Conservation (phyloP, 2,113 vertebrate genomes). For the Phylloscopus trochiloides region DNA sequence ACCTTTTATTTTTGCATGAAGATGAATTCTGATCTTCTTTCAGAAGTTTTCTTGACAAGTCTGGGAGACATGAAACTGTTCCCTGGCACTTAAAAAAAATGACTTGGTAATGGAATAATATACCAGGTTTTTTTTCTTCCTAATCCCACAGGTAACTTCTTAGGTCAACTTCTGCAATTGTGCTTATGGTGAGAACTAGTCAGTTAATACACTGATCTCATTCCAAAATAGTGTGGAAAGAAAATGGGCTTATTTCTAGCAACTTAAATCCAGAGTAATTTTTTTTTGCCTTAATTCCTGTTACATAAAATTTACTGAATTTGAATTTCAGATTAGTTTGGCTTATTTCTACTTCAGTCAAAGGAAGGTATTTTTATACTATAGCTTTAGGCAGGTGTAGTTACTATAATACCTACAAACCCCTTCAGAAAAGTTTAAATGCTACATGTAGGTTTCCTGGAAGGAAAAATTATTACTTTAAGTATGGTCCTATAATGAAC, state of each 20-base stretch:
- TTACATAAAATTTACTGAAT: conserved; percentile 1
- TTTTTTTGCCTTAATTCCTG: background rate
- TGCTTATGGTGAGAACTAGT: background rate
- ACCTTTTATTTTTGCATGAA: background rate
- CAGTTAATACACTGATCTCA: background rate
- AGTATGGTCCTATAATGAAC: background rate
- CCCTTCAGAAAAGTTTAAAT: background rate
- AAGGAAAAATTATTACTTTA: background rate
- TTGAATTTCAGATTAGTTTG: background rate
- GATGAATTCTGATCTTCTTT: background rate
- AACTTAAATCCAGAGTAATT: background rate
- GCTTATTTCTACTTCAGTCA: conserved; percentile 1
- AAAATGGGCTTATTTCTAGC: background rate
- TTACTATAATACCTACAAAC: background rate
- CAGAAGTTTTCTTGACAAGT: background rate
- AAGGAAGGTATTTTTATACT: background rate
- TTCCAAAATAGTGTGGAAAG: background rate
- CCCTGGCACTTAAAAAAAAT: background rate
- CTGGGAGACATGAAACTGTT: background rate
- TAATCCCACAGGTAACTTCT: background rate
- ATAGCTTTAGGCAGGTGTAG: background rate
- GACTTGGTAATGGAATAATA: background rate
- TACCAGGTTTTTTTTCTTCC: background rate
- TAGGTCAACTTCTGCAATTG: background rate
- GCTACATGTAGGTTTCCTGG: background rate